Evolutionary conservation across 1,140 invertebrate species (phyloP), one percentile per base, ranked within the genome.

Genomic region (Drosophila paulistorum): DNA sequence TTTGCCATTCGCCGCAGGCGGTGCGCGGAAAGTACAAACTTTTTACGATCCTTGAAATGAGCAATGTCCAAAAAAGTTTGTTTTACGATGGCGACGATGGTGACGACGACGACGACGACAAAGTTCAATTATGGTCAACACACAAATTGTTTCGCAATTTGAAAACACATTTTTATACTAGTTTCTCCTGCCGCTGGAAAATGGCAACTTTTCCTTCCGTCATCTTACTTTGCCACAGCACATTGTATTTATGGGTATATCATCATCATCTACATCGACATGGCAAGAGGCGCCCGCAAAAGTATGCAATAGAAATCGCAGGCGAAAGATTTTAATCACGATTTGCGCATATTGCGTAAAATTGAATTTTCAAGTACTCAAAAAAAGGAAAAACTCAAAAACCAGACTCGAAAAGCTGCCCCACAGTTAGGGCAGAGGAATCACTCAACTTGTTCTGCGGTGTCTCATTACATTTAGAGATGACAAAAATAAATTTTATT

Each of bases 81-180:
- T 65, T 74, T 74, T 79, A 72, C 54, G 48, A 78, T 63, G 60
- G 14, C 17, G 77, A 74, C 73, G 62, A 83, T 76, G 65, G 68
- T 7, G 37, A 45, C 45, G 57, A 42, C 41, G 39, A 64, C 54
- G 48, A 35, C 33, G 42, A 72, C 71, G 86, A 68, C 84, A 84
- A 89, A 89, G 85, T 89, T 89, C 84, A 89, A 89, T 89, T 89
- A 89, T 74, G 84, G 84, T 89, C 84, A 83, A 87, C 84, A 89
- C 89, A 89, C 84, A 89, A 89, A 89, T 89, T 89, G 84, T 89
- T 89, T 84, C 71, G 84, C 84, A 89, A 89, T 89, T 89, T 89
- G 71, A 81, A 84, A 77, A 79, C 74, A 81, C 80, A 78, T 89
- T 89, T 90, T 89, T 80, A 84, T 84, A 89, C 80, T 90, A 59